Evolutionary conservation across 2,797 vertebrate species (phyloP).

Genomic region (Sebastiscus albofasciatus): DNA sequence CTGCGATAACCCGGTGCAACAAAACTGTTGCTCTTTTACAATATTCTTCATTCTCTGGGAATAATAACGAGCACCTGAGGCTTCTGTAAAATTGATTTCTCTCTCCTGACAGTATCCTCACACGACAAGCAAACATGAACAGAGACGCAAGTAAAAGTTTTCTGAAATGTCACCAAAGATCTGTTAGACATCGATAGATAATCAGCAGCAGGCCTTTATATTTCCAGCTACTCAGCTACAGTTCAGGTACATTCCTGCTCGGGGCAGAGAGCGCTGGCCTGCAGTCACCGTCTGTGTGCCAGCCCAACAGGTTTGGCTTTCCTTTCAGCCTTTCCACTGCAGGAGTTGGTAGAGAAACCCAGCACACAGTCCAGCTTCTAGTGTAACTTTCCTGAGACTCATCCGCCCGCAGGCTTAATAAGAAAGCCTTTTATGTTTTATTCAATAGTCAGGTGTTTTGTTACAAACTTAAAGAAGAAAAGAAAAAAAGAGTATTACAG

Average conservation of each 20-base stretch:
- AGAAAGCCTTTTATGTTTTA: constrained; percentile 37
- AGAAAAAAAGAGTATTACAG: not conserved
- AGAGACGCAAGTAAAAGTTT: not conserved
- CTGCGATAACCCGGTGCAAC: not conserved
- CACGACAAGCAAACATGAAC: not conserved
- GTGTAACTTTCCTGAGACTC: constrained; percentile 11
- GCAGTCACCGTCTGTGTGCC: constrained; percentile 16
- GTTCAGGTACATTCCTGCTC: constrained; percentile 17
- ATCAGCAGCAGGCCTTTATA: not conserved
- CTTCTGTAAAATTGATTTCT: not conserved
- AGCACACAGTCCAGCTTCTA: not conserved
- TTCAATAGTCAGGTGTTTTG: constrained; percentile 35
- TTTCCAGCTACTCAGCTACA: not conserved
- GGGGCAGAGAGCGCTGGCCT: constrained; percentile 8
- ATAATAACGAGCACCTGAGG: not conserved
- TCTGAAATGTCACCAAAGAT: not conserved
- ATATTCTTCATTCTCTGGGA: not conserved
- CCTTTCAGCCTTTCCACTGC: constrained; percentile 1
- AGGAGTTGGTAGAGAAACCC: not conserved
- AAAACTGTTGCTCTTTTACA: not conserved
- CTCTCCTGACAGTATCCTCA: not conserved
- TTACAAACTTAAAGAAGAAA: constrained; percentile 19
- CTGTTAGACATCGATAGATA: not conserved
- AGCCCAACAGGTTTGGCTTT: constrained; percentile 38
- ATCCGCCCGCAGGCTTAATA: constrained; percentile 27